phyloP scores from a whole-genome alignment of 2,797 vertebrate genomes.

The Molossus molossus region DNA sequence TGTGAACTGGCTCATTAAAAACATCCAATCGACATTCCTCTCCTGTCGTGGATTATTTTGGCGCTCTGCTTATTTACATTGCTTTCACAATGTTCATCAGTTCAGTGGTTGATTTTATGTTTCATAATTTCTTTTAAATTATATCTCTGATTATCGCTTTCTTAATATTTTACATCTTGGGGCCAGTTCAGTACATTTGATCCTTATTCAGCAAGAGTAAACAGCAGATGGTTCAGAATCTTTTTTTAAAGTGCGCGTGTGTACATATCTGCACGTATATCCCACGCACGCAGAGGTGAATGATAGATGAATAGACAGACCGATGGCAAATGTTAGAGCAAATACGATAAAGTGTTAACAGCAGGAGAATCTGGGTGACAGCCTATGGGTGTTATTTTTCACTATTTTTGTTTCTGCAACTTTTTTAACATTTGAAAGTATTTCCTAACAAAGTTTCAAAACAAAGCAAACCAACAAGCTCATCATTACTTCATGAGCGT shows the following conservation, averaged over 20 bases:
- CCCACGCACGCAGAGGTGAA: neutral
- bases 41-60: neutral
- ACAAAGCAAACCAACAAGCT: neutral
- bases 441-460: neutral
- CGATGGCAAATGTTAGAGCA: neutral
- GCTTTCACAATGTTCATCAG: neutral
- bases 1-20: neutral
- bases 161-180: constrained; percentile 25
- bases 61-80: neutral
- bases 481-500: neutral
- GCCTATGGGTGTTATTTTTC: neutral
- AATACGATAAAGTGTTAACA: neutral
- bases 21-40: neutral
- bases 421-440: constrained; percentile 25
- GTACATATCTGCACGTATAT: neutral
- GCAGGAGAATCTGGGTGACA: neutral
- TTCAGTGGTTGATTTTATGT: neutral
- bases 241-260: neutral
- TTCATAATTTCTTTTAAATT: constrained; percentile 44
- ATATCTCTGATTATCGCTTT: constrained; percentile 10
- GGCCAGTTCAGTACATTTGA: neutral
- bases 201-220: constrained; percentile 19
- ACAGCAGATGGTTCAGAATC: neutral
- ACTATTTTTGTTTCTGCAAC: constrained; percentile 16
- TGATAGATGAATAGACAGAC: neutral